Base-by-base conservation (phyloP, 2,797 vertebrate genomes). In the Salarias fasciatus region DNA sequence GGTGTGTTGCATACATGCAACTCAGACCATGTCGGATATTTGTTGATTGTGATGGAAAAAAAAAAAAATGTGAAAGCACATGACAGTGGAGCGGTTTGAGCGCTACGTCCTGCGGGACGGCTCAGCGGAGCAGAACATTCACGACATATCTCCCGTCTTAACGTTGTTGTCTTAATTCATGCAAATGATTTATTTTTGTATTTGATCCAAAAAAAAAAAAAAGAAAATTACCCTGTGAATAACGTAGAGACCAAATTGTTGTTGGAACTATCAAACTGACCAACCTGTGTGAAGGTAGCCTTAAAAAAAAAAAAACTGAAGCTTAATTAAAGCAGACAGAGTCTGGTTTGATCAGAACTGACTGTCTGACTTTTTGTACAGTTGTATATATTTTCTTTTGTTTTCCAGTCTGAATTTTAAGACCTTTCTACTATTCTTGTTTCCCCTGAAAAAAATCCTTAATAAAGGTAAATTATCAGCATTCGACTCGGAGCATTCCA, bases 401-500 rank as follows among this genome's bases (percentile, higher is more conserved):
- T 62, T 33, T 46, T 24, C 28, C 29, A 24, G 18, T 24, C 18
- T 24, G 18, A 24, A 24, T 24, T 24, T 80, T 74, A 62, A 81
- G 75, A 75, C 68, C 79, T 86, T 84, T 82, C 54, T 80, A 77
- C 54, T 75, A 13, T 67, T 75, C 67, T 79, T 70, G 15, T 70
- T 65, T 74, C 46, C 31, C 14, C 13, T 11, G 65, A 54, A 57
- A 60, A 61, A 64, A 73, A 64, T 30, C 50, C 77, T 83, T 69
- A 90, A 85, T 89, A 89, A 91, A 90, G 72, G 72, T 72, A 63
- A 80, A 73, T 83, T 59, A 55, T 81, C 56, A 74, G 50, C 57
- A 67, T 72, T 59, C 69, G 41, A 72, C 46, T 33, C 11, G 15
- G 8, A 48, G 47, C 1, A 0, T 51, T 45, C 1, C 5, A 48